Conservation (phyloP, 2,113 vertebrate genomes). For the Poeciliopsis turrubarensis region DNA sequence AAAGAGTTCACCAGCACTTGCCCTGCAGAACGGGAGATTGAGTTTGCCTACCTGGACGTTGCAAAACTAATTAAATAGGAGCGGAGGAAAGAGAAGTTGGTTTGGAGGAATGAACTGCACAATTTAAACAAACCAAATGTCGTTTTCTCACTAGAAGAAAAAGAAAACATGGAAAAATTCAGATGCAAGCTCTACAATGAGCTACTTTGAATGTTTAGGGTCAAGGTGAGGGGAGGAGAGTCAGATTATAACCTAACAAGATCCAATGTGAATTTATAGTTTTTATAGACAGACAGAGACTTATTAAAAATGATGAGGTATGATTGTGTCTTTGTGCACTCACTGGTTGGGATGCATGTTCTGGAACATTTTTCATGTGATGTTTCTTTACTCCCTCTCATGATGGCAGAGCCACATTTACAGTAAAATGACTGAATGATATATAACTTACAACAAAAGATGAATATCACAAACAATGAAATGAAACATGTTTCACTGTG, state of each 20-base stretch:
- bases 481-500: not conserved
- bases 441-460: not conserved
- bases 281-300: not conserved
- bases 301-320: not conserved
- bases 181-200: not conserved
- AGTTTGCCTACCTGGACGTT: slow-evolving; percentile 89
- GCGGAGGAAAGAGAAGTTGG: not conserved
- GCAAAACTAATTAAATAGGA: slow-evolving; percentile 87
- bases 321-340: not conserved
- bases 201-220: not conserved
- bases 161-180: not conserved
- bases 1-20: slow-evolving; percentile 96
- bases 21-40: slow-evolving; percentile 91
- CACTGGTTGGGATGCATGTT: not conserved
- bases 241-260: not conserved
- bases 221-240: not conserved
- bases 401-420: too few species aligned
- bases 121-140: not conserved
- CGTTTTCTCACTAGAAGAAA: not conserved
- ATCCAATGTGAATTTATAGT: not conserved
- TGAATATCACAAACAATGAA: not conserved
- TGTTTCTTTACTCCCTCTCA: not conserved
- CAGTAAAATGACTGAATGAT: not conserved
- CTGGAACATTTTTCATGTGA: not conserved
- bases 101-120: not conserved